A percentile compares a stretch with the other conserved stretches of the same genome.
Conservation (phyloP, 2,113 vertebrate genomes). For the Scatophagus argus region DNA sequence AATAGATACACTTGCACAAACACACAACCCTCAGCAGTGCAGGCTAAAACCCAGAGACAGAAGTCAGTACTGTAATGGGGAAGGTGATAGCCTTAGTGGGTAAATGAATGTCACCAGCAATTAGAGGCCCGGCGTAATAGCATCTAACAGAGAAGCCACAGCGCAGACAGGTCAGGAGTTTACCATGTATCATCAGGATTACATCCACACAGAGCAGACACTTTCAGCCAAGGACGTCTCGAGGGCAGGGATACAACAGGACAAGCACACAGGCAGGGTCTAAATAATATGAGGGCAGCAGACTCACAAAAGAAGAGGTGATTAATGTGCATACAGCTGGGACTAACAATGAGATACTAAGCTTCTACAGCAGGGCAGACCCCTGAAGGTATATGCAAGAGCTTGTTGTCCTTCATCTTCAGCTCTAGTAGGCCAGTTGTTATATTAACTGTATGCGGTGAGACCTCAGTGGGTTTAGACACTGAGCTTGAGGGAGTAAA, state of each 20-base stretch:
- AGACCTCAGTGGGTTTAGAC: slow-evolving; percentile 26
- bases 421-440: neutral
- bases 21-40: slow-evolving; percentile 15
- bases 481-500: slow-evolving; percentile 6
- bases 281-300: slow-evolving; percentile 10
- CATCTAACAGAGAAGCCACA: slow-evolving; percentile 68
- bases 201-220: slow-evolving; percentile 69
- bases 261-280: slow-evolving; percentile 31
- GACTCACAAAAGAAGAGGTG: slow-evolving; percentile 32
- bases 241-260: slow-evolving; percentile 71
- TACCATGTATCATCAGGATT: slow-evolving; percentile 82
- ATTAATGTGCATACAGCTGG: slow-evolving; percentile 54
- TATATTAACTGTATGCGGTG: slow-evolving; percentile 14
- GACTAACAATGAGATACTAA: slow-evolving; percentile 44
- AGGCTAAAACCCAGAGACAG: slow-evolving; percentile 63
- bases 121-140: slow-evolving; percentile 80
- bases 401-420: slow-evolving; percentile 45
- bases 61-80: slow-evolving; percentile 67
- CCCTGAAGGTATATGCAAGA: slow-evolving; percentile 35
- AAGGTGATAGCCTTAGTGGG: slow-evolving; percentile 79
- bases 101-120: slow-evolving; percentile 85
- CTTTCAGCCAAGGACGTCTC: slow-evolving; percentile 81
- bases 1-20: slow-evolving; percentile 36
- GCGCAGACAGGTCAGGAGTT: slow-evolving; percentile 75
- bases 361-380: slow-evolving; percentile 17